phyloP scores from a whole-genome alignment of 37 sponge, comb jelly and placozoan species.

The Corticium candelabrum region DNA sequence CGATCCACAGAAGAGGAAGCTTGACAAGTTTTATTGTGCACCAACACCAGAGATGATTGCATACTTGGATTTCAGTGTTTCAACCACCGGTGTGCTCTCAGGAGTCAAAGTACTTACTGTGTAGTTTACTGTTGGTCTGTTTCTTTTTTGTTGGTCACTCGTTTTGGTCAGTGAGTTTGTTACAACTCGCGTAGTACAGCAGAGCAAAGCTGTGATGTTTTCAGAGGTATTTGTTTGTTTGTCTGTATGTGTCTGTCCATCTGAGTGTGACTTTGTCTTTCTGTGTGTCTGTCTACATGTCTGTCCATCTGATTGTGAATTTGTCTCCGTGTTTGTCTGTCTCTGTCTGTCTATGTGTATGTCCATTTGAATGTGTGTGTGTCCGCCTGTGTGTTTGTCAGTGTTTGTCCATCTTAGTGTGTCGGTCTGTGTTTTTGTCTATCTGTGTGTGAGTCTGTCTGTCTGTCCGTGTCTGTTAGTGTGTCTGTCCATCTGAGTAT shows the following conservation, averaged over 20 bases:
- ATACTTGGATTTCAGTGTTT: constrained; percentile 91
- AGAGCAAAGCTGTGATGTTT: no score
- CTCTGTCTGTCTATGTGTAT: constrained; percentile 5
- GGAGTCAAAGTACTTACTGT: constrained; percentile 73
- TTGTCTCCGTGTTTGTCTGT: constrained; percentile 19
- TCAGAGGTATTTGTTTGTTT: neutral
- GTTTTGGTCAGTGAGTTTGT: neutral
- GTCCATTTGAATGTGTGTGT: neutral
- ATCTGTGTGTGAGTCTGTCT: neutral
- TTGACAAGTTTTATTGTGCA: constrained; percentile 47
- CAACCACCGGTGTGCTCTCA: constrained; percentile 85
- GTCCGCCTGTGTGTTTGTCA: neutral
- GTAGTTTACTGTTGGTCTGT: neutral
- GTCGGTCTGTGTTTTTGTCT: constrained; percentile 8
- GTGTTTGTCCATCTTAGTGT: constrained; percentile 9
- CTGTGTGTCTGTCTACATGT: constrained; percentile 5
- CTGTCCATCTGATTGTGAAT: constrained; percentile 10
- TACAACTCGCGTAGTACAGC: no score
- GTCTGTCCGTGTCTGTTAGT: neutral
- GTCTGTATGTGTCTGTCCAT: neutral
- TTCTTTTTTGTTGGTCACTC: neutral
- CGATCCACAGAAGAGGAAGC: constrained; percentile 68
- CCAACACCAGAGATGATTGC: constrained; percentile 89
- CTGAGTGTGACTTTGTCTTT: neutral
- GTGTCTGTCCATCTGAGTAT: neutral